Conservation (phyloP, 2,797 vertebrate species). For the Nasua narica region DNA sequence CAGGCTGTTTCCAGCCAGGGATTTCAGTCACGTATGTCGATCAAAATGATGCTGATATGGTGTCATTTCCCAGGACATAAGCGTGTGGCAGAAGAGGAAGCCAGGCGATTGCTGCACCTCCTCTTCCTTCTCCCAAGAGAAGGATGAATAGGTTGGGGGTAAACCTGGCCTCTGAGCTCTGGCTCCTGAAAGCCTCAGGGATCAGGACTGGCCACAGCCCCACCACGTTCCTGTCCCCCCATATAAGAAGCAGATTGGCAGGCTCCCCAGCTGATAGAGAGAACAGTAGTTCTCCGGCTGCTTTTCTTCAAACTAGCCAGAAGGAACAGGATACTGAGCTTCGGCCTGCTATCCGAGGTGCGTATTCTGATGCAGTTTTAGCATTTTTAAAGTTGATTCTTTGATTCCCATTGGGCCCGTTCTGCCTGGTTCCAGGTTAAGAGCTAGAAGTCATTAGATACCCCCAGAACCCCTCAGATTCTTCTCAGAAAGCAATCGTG, state of each 20-base stretch:
- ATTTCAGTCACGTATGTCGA: not conserved
- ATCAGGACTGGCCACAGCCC: not conserved
- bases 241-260: not conserved
- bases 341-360: too few species aligned
- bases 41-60: not conserved
- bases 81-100: not conserved
- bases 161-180: not conserved
- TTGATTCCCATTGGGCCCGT: not conserved
- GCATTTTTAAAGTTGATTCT: not conserved
- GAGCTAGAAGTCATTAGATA: not conserved
- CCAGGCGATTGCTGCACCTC: not conserved
- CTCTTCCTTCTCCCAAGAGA: not conserved
- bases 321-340: not conserved
- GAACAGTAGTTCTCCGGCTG: rapidly evolving
- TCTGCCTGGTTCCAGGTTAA: not conserved
- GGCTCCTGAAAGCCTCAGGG: not conserved
- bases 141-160: not conserved
- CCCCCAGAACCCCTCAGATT: not conserved
- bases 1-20: not conserved
- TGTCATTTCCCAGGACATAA: not conserved
- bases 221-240: not conserved
- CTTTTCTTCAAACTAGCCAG: not conserved
- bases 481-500: not conserved
- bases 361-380: not conserved
- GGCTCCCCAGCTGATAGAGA: not conserved